Percentiles rank a stretch among this genome's conserved stretches.
These are phyloP conservation scores for Protomyctophum bolini DNA, from an alignment of 2,113 vertebrate species.

Conservation along the genomic window DNA sequence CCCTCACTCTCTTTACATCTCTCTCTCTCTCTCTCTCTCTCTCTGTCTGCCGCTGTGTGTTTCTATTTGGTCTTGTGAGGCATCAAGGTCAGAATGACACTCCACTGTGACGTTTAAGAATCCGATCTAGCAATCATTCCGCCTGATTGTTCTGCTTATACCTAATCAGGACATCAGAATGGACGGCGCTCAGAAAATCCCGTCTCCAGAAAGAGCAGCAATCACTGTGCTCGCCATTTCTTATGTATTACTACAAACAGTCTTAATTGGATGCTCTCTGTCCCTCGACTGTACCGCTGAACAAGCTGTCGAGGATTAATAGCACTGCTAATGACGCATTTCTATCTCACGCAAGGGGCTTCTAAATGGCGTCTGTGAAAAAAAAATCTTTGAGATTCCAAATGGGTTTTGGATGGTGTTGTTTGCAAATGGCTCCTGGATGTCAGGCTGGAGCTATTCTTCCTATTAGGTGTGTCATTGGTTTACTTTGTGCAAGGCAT, in stretches of 20 bases:
- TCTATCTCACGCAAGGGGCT: constrained; percentile 4
- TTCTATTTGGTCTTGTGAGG: constrained; percentile 9
- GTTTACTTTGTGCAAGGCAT: constrained; percentile 6
- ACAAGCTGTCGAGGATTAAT: no score
- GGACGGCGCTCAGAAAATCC: constrained; percentile 32
- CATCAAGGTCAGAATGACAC: constrained; percentile 55
- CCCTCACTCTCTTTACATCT: neutral
- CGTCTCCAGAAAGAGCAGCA: constrained; percentile 38
- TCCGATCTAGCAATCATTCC: constrained; percentile 58
- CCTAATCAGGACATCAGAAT: constrained; percentile 55
- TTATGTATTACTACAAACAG: constrained; percentile 46
- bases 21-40: neutral
- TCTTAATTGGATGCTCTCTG: constrained; percentile 53
- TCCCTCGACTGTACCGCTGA: constrained; percentile 4
- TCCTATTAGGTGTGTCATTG: neutral
- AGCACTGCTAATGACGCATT: constrained; percentile 23
- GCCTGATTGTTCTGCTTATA: constrained; percentile 68
- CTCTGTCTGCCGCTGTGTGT: neutral
- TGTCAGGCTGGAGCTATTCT: neutral
- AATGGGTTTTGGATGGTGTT: constrained; percentile 12
- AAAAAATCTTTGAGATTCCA: constrained; percentile 32
- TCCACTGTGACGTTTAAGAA: constrained; percentile 41
- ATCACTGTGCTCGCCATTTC: constrained; percentile 63
- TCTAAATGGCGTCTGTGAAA: constrained; percentile 31
- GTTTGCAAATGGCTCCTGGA: constrained; percentile 13